These are phyloP conservation scores for Lepidothrix coronata DNA, from an alignment of 2,113 vertebrate genomes.

Conservation along the genomic window DNA sequence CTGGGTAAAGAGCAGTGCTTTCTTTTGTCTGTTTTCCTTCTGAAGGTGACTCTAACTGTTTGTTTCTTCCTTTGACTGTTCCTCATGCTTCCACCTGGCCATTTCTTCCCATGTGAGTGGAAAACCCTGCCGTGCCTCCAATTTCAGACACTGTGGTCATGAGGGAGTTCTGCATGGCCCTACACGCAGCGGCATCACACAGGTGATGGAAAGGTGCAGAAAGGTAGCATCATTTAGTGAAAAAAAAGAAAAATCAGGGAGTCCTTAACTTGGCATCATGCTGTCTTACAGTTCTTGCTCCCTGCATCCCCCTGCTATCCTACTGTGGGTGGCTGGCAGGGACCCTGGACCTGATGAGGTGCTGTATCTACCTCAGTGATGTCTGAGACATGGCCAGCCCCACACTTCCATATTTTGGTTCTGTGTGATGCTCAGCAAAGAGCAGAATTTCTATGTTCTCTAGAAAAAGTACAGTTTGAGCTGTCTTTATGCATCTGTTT, in stretches of 20 bases:
- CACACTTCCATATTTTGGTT: not conserved
- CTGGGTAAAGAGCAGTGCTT: not conserved
- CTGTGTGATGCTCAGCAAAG: not conserved
- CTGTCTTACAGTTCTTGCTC: not conserved
- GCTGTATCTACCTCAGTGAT: not conserved
- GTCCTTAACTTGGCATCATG: not conserved
- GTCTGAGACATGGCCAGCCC: not conserved
- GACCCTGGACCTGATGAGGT: not conserved
- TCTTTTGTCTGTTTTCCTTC: not conserved
- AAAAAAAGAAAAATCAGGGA: not conserved
- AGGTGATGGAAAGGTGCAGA: not conserved
- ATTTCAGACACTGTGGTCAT: not conserved
- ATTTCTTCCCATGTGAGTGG: not conserved
- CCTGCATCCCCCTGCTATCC: not conserved
- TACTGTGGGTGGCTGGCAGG: not conserved
- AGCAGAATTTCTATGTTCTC: not conserved
- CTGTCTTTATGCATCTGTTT: not conserved
- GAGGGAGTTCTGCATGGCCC: not conserved
- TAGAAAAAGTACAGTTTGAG: not conserved
- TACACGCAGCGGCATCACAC: not conserved
- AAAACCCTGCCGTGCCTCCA: not conserved
- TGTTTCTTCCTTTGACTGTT: not conserved
- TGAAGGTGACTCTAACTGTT: not conserved
- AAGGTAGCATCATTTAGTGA: not conserved
- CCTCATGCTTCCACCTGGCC: not conserved